These are phyloP conservation scores for Nannospalax galili DNA, from an alignment of 2,113 vertebrate species.

Conservation along the genomic window DNA sequence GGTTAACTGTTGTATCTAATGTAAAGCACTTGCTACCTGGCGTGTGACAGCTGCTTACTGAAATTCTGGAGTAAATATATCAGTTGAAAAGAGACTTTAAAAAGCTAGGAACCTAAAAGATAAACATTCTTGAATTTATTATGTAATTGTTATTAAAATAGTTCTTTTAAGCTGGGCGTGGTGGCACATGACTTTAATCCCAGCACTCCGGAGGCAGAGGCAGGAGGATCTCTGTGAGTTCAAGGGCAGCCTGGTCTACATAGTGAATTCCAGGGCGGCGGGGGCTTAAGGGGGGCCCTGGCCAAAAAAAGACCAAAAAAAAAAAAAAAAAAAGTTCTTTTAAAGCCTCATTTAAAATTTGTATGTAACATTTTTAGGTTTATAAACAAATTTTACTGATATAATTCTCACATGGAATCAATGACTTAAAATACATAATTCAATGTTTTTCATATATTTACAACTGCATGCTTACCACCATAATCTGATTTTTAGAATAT, in stretches of 20 bases:
- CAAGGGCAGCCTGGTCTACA: too few relatives aligned
- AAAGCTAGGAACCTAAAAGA: neutral
- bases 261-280: too few relatives aligned
- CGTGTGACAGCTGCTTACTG: too few relatives aligned
- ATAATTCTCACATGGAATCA: neutral
- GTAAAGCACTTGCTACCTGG: neutral
- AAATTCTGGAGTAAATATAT: neutral
- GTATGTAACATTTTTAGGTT: neutral
- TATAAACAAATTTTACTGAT: neutral
- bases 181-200: too few relatives aligned
- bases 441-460: neutral
- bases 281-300: too few relatives aligned
- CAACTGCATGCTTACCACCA: neutral
- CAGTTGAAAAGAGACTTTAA: neutral
- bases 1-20: neutral
- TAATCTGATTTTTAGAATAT: neutral
- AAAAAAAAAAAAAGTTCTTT: neutral
- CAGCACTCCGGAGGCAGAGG: too few relatives aligned
- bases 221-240: too few relatives aligned
- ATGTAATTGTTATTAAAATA: neutral
- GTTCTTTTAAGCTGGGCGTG: neutral
- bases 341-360: neutral
- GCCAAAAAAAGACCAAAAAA: too few relatives aligned
- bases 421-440: neutral
- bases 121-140: neutral